A percentile compares a stretch with the other conserved stretches of the same genome.
These are phyloP conservation scores for human (Homo sapiens) DNA, from an alignment of 2,113 vertebrate genomes.

Conservation along the genomic window DNA sequence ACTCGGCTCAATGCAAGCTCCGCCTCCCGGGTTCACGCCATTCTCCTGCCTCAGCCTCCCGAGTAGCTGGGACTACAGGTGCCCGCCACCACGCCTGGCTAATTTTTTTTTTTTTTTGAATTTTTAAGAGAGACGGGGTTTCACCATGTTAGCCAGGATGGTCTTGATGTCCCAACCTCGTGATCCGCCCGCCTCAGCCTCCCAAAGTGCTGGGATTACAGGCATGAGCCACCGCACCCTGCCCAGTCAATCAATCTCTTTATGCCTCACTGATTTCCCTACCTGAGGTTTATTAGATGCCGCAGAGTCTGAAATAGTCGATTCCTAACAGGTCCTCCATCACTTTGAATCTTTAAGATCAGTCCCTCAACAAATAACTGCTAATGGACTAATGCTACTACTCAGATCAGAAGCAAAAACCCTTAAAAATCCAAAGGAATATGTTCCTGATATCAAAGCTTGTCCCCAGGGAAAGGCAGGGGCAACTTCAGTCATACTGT, in stretches of 20 bases:
- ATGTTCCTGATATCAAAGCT: background rate
- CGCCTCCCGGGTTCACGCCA: too few relatives aligned
- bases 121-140: too few relatives aligned
- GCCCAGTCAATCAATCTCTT: background rate
- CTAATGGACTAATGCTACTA: background rate
- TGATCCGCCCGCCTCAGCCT: too few relatives aligned
- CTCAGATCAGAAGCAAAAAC: background rate
- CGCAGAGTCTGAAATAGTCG: background rate
- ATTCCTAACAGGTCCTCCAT: background rate
- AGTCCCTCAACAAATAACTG: background rate
- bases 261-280: background rate
- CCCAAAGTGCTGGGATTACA: too few relatives aligned
- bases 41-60: too few relatives aligned
- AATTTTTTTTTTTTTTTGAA: too few relatives aligned
- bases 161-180: too few relatives aligned
- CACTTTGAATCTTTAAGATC: background rate
- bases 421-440: background rate
- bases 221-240: too few relatives aligned
- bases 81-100: too few relatives aligned
- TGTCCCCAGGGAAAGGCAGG: background rate
- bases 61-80: too few relatives aligned
- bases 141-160: too few relatives aligned
- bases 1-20: too few relatives aligned
- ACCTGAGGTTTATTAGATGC: background rate
- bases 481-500: accelerated